phyloP scores from a whole-genome alignment of 2,113 vertebrate species.

The Muscicapa adusta region DNA sequence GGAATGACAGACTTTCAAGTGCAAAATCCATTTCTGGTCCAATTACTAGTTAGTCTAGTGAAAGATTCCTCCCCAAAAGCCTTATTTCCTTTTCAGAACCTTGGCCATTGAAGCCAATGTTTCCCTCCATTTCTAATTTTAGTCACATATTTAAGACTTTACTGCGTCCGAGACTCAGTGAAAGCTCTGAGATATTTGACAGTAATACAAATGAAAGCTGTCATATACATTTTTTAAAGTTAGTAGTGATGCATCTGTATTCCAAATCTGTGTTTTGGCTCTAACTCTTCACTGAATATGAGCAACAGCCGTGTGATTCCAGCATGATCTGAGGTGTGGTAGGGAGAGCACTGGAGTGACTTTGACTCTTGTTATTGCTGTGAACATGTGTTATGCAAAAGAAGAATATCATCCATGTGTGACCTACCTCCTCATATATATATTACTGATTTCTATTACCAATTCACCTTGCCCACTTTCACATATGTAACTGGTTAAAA shows the following conservation, averaged over 20 bases:
- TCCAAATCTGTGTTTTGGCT: background rate
- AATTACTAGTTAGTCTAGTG: background rate
- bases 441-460: background rate
- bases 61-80: background rate
- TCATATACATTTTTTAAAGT: background rate
- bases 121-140: background rate
- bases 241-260: background rate
- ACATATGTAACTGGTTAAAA: background rate
- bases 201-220: background rate
- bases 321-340: rapidly evolving
- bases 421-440: background rate
- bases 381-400: background rate
- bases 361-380: background rate
- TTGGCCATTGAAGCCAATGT: rapidly evolving
- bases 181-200: background rate
- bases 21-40: background rate
- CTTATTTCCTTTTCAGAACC: background rate
- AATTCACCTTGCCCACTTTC: background rate
- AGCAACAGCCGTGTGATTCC: background rate
- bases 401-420: background rate
- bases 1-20: background rate
- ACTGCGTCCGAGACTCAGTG: background rate
- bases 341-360: background rate
- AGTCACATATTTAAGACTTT: background rate
- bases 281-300: background rate